Conservation (phyloP, 2,888 invertebrate genomes). For the Heliconius sara region DNA sequence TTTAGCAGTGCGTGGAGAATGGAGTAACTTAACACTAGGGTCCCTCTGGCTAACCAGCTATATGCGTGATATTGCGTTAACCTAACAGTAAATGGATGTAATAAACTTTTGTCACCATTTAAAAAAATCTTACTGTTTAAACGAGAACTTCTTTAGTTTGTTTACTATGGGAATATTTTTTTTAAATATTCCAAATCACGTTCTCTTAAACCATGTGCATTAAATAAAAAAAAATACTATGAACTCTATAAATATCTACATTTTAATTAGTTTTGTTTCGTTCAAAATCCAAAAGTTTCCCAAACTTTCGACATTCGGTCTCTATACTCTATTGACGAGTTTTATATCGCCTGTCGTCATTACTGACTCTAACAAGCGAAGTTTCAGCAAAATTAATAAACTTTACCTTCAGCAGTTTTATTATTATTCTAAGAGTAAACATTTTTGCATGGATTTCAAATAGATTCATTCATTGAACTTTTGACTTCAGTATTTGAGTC, state of each 20-base stretch:
- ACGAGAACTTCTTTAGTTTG: too few species aligned
- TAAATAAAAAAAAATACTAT: neutral
- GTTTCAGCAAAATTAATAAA: conserved; percentile 52
- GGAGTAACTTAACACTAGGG: neutral
- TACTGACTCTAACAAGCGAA: conserved; percentile 54
- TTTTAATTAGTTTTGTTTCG: conserved; percentile 25
- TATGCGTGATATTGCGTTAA: neutral
- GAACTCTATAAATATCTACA: neutral
- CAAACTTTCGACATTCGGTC: conserved; percentile 17
- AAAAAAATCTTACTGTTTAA: too few species aligned
- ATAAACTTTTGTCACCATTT: neutral
- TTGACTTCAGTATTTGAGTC: neutral
- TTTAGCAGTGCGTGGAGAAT: neutral
- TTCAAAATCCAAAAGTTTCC: conserved; percentile 19
- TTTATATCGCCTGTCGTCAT: conserved; percentile 43
- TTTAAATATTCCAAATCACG: neutral
- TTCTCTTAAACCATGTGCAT: neutral
- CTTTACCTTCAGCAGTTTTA: conserved; percentile 38
- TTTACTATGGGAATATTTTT: too few species aligned
- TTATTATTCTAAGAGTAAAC: conserved; percentile 6
- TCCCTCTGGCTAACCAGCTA: neutral
- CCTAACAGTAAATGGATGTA: neutral
- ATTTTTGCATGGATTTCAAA: neutral
- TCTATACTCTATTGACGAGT: conserved; percentile 18
- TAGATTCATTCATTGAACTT: neutral